phyloP scores from a whole-genome alignment of 2,113 vertebrate genomes.

The Rhegmatorhina hoffmannsi region DNA sequence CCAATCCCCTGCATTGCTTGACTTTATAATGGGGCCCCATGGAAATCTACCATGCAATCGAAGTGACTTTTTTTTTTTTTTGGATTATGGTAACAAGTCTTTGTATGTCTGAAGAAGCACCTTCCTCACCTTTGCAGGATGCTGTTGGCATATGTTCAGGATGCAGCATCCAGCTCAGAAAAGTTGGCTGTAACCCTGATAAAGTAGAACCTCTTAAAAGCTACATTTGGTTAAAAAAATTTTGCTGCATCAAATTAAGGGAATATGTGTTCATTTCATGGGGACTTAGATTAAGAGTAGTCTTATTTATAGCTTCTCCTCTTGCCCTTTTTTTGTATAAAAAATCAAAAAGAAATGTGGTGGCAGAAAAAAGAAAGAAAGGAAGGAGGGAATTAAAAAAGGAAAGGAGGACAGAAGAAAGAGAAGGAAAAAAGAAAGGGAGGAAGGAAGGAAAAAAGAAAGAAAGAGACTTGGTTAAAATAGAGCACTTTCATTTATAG shows the following conservation, averaged over 20 bases:
- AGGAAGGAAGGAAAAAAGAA: background rate
- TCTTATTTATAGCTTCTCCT: background rate
- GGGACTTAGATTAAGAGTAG: background rate
- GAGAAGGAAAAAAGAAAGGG: background rate
- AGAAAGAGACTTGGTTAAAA: background rate
- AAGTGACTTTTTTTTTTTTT: background rate
- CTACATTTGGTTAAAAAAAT: background rate
- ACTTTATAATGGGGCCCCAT: background rate
- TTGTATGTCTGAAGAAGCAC: background rate
- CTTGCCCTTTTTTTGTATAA: background rate
- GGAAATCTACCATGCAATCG: background rate
- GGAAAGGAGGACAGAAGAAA: background rate
- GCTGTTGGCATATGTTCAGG: background rate
- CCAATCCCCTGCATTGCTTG: background rate
- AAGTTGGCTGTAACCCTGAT: background rate
- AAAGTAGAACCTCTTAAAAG: background rate
- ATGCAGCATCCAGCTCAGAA: background rate
- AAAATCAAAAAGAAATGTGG: background rate
- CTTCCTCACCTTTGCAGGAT: background rate
- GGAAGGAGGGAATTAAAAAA: background rate
- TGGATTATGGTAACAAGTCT: background rate
- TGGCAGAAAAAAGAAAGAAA: background rate
- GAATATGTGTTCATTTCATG: background rate
- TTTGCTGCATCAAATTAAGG: background rate
- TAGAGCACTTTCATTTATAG: background rate